phyloP scores from a whole-genome alignment of 2,888 invertebrate species.

The Phytoseiulus persimilis region DNA sequence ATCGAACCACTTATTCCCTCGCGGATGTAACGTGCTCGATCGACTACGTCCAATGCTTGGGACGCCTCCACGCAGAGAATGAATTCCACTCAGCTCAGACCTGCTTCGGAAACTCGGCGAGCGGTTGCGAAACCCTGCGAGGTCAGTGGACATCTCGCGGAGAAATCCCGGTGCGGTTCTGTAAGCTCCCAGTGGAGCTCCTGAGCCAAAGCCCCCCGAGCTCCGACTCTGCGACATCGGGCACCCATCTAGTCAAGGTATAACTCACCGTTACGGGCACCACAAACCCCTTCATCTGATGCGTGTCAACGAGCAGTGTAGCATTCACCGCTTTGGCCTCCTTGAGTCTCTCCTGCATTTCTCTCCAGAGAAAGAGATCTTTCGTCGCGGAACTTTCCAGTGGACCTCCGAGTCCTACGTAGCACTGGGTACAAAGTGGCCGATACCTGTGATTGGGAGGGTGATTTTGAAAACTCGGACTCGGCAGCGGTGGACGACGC shows the following conservation, averaged over 20 bases:
- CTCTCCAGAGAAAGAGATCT: constrained; percentile 33
- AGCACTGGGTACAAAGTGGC: not conserved
- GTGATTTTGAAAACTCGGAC: not conserved
- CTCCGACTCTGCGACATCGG: too few relatives aligned
- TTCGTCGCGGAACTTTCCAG: constrained; percentile 17
- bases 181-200: not conserved
- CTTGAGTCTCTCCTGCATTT: constrained; percentile 34
- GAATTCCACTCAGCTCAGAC: too few relatives aligned
- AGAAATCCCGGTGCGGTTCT: too few relatives aligned
- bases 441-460: not conserved
- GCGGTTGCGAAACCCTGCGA: too few relatives aligned
- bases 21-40: too few relatives aligned
- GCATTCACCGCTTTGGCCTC: constrained; percentile 21
- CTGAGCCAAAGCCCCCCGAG: not conserved
- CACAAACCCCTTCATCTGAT: constrained; percentile 12
- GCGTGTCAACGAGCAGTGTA: not conserved
- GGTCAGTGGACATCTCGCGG: too few relatives aligned
- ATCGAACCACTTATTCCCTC: too few relatives aligned
- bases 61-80: too few relatives aligned
- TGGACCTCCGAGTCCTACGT: constrained; percentile 19
- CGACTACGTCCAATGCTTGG: too few relatives aligned
- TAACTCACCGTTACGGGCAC: constrained; percentile 11
- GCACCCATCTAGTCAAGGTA: not conserved
- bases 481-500: not conserved
- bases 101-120: too few relatives aligned